Conservation (phyloP, 1,140 invertebrate species). For the Conopomorpha cramerella region DNA sequence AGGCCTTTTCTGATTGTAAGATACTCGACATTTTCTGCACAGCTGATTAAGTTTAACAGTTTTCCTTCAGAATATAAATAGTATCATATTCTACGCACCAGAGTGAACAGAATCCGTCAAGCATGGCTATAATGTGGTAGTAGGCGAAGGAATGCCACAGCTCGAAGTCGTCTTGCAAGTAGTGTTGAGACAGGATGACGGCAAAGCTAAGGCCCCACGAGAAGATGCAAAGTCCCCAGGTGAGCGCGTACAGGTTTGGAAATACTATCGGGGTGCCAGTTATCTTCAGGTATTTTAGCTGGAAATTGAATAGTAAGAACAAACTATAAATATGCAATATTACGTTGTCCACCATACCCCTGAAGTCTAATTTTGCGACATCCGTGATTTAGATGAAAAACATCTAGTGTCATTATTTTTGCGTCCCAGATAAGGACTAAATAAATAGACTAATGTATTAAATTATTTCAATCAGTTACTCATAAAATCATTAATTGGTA, state of each 20-base stretch:
- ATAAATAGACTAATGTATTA: no score
- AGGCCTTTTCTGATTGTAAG: no score
- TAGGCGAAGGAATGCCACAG: slow-evolving; percentile 72
- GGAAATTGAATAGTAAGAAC: slow-evolving; percentile 22
- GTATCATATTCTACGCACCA: slow-evolving; percentile 43
- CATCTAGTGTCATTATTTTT: no score
- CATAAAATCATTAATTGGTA: no score
- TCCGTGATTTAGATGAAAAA: no score
- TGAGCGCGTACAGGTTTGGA: slow-evolving; percentile 63
- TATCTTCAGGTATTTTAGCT: slow-evolving; percentile 67
- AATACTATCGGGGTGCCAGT: slow-evolving; percentile 68
- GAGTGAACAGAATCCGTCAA: slow-evolving; percentile 68
- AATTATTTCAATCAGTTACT: no score
- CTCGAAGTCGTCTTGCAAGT: slow-evolving; percentile 68
- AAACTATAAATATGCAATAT: no score
- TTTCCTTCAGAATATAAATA: neutral
- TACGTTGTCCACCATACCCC: no score
- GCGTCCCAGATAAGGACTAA: no score
- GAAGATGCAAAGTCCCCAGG: slow-evolving; percentile 65
- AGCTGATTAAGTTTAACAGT: no score
- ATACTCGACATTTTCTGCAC: no score
- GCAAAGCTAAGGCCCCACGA: slow-evolving; percentile 66
- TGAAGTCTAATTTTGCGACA: no score
- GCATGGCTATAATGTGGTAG: slow-evolving; percentile 71
- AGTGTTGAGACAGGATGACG: slow-evolving; percentile 68